Base-by-base conservation (phyloP, 2,888 invertebrate genomes). In the Agrypnus murinus region DNA sequence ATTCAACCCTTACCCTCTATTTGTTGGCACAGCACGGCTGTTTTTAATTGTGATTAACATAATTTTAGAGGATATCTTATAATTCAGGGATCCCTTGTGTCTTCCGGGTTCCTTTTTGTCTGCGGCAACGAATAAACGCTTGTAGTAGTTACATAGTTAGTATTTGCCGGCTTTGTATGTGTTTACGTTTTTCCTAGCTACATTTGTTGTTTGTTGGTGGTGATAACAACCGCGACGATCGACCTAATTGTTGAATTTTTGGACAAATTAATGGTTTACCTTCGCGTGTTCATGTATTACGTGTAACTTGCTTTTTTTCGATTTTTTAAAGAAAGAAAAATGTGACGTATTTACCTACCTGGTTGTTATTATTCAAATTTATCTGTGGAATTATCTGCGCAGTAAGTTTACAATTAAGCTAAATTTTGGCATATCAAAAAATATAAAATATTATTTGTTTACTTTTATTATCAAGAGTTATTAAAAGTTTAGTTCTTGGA, bases 301-400 rank as follows among this genome's bases (percentile, higher is more conserved):
- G 10, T 25, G 17, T 17, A 4, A 5, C 25, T 10, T 46, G 19
- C 46, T 19, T 25, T n/a, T n/a, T n/a, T n/a, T 19, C 46, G 46
- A 46, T 53, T 32, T 31, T 34, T 15, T 55, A 12, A 34, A 14
- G 36, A 38, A 12, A 58, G n/a, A n/a, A 63, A 50, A 64, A 55
- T 64, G 64, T 64, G 64, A 38, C 64, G 64, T 64, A 63, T 32
- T 53, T 64, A 64, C 53, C 64, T 64, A 38, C 53, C 64, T 64
- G 50, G 12, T 32, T n/a, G n/a, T n/a, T 43, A 31, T 55, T 64
- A 55, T 55, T 55, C 55, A 50, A 43, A 53, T 43, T 53, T 63
- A 50, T 50, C 50, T 19, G 48, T 48, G 46, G 46, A 50, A 36
- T 63, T 10, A 46, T 53, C 40, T 64, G 64, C 64, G 64, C 64